Evolutionary conservation across 2,888 invertebrate species (phyloP).

Genomic region (Parthenolecanium corni): DNA sequence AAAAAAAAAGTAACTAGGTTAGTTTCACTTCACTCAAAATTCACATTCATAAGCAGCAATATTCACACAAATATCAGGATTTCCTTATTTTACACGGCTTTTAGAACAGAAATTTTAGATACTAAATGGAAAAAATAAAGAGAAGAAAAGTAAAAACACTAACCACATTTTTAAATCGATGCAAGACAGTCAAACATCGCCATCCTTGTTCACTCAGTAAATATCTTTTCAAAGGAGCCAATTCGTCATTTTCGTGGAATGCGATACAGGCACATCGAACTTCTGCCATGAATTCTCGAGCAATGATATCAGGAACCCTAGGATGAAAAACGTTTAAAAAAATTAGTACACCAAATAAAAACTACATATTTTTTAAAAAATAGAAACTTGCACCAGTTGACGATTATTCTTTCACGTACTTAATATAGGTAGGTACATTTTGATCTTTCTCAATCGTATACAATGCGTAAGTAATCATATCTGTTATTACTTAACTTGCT

Average conservation of each 20-base stretch:
- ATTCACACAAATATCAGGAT: too few relatives aligned
- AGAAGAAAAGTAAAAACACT: too few relatives aligned
- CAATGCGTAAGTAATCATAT: background rate
- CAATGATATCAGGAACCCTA: slow-evolving; percentile 50
- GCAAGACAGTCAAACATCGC: slow-evolving; percentile 48
- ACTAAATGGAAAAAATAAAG: too few relatives aligned
- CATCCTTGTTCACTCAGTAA: slow-evolving; percentile 50
- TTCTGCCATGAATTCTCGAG: slow-evolving; percentile 52
- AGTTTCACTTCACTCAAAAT: too few relatives aligned
- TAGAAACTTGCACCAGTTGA: background rate
- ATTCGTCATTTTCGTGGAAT: slow-evolving; percentile 38
- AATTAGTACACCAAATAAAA: slow-evolving; percentile 1
- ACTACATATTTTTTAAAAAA: slow-evolving; percentile 18
- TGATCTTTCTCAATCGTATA: background rate
- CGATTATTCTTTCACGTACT: background rate
- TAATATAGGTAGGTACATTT: background rate
- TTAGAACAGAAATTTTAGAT: too few relatives aligned
- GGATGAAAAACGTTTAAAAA: slow-evolving; percentile 17
- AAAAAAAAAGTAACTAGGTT: too few relatives aligned
- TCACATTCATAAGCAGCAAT: too few relatives aligned
- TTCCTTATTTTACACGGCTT: too few relatives aligned
- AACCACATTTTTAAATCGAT: slow-evolving; percentile 48
- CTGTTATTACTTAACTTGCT: background rate
- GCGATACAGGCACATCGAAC: slow-evolving; percentile 44
- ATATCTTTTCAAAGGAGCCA: slow-evolving; percentile 44